Percentiles rank a stretch among this genome's conserved stretches.
Conservation (phyloP, 2,113 vertebrate species). For the Planiliza haematocheilus region DNA sequence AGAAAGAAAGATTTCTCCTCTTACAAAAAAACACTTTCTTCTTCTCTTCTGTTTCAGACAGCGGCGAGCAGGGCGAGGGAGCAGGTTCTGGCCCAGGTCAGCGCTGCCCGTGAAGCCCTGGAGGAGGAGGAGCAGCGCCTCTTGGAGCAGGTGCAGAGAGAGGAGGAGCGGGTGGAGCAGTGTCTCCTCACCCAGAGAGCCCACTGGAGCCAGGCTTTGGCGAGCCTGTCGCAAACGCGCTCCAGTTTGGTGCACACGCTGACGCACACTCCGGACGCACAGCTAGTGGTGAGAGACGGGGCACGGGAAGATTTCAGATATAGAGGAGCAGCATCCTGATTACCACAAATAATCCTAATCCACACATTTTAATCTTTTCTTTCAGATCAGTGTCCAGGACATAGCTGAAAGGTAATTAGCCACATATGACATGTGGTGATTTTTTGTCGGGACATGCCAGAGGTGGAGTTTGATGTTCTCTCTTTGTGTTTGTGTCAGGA, state of each 20-base stretch:
- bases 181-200: constrained; percentile 91
- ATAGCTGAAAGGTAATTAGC: constrained; percentile 80
- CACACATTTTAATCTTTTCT: no score
- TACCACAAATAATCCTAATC: no score
- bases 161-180: constrained; percentile 93
- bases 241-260: constrained; percentile 88
- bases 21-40: neutral
- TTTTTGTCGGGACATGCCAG: neutral
- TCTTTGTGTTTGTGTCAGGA: constrained; percentile 76
- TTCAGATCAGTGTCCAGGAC: constrained; percentile 78
- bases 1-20: no score
- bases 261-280: constrained; percentile 86
- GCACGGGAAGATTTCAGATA: neutral
- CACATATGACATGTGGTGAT: neutral
- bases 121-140: constrained; percentile 93
- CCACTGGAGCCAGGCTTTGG: constrained; percentile 89
- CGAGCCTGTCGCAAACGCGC: constrained; percentile 86
- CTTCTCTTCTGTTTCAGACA: constrained; percentile 67
- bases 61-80: constrained; percentile 85
- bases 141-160: constrained; percentile 88
- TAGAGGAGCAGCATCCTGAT: constrained; percentile 1
- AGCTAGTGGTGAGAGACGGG: constrained; percentile 87
- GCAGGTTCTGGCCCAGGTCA: constrained; percentile 87
- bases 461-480: neutral
- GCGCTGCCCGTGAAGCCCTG: constrained; percentile 83